Conservation (phyloP, 1,140 invertebrate genomes). For the Drosophila equinoxialis region DNA sequence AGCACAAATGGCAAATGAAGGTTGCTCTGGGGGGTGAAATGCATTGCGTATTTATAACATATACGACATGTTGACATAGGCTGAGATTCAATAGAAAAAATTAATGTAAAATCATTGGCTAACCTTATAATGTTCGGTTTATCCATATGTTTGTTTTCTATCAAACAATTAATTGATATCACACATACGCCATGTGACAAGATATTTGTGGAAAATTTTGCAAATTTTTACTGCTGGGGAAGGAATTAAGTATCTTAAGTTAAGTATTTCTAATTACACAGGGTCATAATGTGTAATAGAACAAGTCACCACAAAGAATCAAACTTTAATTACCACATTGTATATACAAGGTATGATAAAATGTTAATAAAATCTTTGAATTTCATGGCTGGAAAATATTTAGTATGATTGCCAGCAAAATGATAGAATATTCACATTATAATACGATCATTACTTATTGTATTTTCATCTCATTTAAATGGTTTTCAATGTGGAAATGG, state of each 20-base stretch:
- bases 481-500: too few species aligned
- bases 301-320: too few species aligned
- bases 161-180: not conserved
- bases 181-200: slow-evolving; percentile 5
- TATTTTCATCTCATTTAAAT: too few species aligned
- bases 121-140: slow-evolving; percentile 3
- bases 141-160: not conserved
- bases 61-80: slow-evolving; percentile 48
- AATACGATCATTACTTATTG: too few species aligned
- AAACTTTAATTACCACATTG: too few species aligned
- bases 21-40: slow-evolving; percentile 36
- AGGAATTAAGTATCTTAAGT: not conserved
- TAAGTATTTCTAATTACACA: too few species aligned
- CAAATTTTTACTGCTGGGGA: not conserved
- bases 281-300: too few species aligned
- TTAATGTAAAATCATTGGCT: slow-evolving; percentile 2
- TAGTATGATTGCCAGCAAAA: too few species aligned
- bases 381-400: too few species aligned
- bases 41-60: slow-evolving; percentile 55
- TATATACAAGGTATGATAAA: too few species aligned
- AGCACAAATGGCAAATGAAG: slow-evolving; percentile 28
- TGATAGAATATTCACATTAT: too few species aligned
- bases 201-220: not conserved
- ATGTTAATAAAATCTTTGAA: too few species aligned
- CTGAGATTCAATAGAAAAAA: not conserved